phyloP scores from a whole-genome alignment of 2,797 vertebrate species.

The Naso thynnoides region DNA sequence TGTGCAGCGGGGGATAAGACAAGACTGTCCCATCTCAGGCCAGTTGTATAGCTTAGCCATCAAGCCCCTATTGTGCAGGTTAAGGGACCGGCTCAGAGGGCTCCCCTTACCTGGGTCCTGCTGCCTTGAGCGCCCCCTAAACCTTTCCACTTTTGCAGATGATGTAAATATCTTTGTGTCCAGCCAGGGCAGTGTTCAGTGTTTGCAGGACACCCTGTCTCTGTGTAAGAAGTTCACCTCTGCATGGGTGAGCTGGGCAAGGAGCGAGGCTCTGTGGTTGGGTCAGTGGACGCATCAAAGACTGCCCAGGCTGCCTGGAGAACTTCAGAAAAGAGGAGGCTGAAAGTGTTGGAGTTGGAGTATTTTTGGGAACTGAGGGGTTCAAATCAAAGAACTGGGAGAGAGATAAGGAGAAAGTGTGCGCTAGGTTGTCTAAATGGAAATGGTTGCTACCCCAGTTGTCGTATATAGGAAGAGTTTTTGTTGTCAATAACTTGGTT shows the following conservation, averaged over 20 bases:
- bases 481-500: conserved; percentile 8
- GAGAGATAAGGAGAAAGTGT: conserved; percentile 7
- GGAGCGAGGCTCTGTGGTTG: neutral
- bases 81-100: no score
- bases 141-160: neutral
- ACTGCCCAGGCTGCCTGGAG: neutral
- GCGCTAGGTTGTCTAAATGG: conserved; percentile 1
- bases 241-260: neutral
- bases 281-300: neutral
- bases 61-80: no score
- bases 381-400: neutral
- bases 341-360: no score
- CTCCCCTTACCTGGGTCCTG: no score
- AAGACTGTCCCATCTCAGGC: no score
- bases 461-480: neutral
- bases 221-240: neutral
- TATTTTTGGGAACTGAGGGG: no score
- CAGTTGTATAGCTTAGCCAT: no score
- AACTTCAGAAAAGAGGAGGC: neutral
- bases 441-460: conserved; percentile 3
- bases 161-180: neutral
- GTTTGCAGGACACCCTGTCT: neutral
- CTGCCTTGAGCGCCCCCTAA: no score
- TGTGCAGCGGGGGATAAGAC: no score
- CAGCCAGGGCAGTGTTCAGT: neutral